These are phyloP conservation scores for Microchirus variegatus DNA, from an alignment of 2,797 vertebrate genomes.

Conservation along the genomic window DNA sequence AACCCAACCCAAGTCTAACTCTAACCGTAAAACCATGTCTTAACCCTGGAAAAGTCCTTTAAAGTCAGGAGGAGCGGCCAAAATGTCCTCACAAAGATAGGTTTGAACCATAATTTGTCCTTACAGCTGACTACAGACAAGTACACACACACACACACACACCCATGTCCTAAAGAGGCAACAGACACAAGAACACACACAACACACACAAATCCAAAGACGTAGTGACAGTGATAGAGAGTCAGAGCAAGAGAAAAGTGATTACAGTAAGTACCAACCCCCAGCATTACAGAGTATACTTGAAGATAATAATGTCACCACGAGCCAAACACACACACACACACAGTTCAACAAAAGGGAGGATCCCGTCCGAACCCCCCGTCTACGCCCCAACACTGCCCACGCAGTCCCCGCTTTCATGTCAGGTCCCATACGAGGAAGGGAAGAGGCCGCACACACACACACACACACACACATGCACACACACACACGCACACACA, in stretches of 20 bases:
- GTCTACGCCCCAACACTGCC: background rate
- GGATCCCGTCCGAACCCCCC: slow-evolving; percentile 13
- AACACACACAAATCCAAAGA: slow-evolving; percentile 17
- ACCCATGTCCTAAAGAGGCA: background rate
- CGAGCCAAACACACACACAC: slow-evolving; percentile 32
- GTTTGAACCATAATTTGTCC: no score
- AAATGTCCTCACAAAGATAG: no score
- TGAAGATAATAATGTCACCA: slow-evolving; percentile 47
- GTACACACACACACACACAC: no score
- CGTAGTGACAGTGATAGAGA: slow-evolving; percentile 52
- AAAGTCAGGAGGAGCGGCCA: no score
- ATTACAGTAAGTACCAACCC: slow-evolving; percentile 62
- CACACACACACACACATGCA: slow-evolving; percentile 38
- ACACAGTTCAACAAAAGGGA: slow-evolving; percentile 36
- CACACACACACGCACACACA: no score
- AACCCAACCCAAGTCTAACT: no score
- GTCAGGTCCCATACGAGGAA: slow-evolving; percentile 31
- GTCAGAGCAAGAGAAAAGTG: slow-evolving; percentile 41
- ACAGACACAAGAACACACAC: slow-evolving; percentile 4
- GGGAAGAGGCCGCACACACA: slow-evolving; percentile 36
- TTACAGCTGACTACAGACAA: no score
- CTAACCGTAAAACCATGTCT: no score
- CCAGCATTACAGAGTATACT: slow-evolving; percentile 29
- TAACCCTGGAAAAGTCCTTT: no score
- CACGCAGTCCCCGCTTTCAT: slow-evolving; percentile 17